Percentiles rank a stretch among this genome's conserved stretches.
Conservation (phyloP, 2,797 vertebrate species). For the Buphagus erythrorhynchus region DNA sequence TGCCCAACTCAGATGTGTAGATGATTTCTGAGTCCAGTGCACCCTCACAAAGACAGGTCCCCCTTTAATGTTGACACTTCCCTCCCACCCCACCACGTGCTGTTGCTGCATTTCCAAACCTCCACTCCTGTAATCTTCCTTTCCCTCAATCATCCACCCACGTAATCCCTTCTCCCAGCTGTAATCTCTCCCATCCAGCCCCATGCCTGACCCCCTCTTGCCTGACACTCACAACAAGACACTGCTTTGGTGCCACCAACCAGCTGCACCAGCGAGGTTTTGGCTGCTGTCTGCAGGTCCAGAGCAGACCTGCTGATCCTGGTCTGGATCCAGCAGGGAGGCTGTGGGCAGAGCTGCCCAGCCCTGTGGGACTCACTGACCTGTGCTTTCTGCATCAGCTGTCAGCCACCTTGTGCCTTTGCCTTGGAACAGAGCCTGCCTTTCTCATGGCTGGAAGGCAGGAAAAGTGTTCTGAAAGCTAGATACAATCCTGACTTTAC, state of each 20-base stretch:
- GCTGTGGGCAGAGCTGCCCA: neutral
- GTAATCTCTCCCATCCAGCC: neutral
- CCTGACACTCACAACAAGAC: fast-evolving
- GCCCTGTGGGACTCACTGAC: fast-evolving
- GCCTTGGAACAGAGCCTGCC: neutral
- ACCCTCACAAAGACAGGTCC: neutral
- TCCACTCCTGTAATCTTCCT: neutral
- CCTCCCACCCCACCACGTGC: fast-evolving
- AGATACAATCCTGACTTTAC: neutral
- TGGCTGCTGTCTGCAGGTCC: neutral
- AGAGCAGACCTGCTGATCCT: too few species aligned
- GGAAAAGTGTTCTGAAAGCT: neutral
- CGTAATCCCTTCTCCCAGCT: neutral
- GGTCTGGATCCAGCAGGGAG: neutral
- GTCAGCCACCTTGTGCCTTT: fast-evolving
- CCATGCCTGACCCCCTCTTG: neutral
- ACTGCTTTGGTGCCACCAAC: neutral
- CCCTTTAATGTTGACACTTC: fast-evolving
- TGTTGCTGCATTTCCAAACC: neutral
- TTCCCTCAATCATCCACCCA: neutral
- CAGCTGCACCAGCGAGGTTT: neutral
- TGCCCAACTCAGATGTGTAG: neutral
- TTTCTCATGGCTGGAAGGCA: neutral
- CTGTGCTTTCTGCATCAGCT: neutral
- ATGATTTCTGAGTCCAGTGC: neutral